Evolutionary conservation across 2,888 invertebrate species (phyloP), one percentile per base, ranked within the genome.

Genomic region (Eupithecia exiguata): DNA sequence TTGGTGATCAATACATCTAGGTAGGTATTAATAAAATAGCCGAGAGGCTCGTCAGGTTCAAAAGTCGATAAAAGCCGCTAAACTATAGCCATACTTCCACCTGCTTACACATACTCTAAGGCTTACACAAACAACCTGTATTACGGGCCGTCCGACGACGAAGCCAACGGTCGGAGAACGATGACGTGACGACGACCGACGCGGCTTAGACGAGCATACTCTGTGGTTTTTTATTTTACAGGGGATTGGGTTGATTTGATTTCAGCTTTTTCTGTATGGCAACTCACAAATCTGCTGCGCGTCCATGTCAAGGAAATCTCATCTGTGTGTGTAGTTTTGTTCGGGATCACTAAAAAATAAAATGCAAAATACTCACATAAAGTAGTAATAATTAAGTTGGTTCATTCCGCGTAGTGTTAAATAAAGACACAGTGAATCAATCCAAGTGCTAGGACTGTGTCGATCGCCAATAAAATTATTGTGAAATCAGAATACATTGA

Each of bases 221-320:
- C 58, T 58, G 10, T 58, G 25, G 58, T 58, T 58, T 58, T 58
- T 58, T 21, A 21, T 10, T 21, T 21, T 53, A 1, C 4, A 30
- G 0, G 3, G 2, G 21, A n/a, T 53, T 16, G 58, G 7, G 5
- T n/a, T 58, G 58, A 0, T 16, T 18, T 58, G 58, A 53, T 53
- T 53, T 35, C 36, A 36, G 7, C 7, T 35, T 40, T n/a, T 83
- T 82, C 75, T 67, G 9, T 40, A 69, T 84, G 87, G 93, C 88
- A 91, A 91, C 88, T 86, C 83, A 75, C 35, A 80, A 86, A 86
- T 86, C 87, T 90, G 87, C 92, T 92, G 93, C 92, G 94, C 94
- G 94, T 94, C 94, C 93, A 90, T 93, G 93, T 91, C 93, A 93
- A 71, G 91, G 86, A 87, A 89, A 86, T 88, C 88, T 88, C 88